phyloP scores from a whole-genome alignment of 2,797 vertebrate species.

The Crax fasciolata region DNA sequence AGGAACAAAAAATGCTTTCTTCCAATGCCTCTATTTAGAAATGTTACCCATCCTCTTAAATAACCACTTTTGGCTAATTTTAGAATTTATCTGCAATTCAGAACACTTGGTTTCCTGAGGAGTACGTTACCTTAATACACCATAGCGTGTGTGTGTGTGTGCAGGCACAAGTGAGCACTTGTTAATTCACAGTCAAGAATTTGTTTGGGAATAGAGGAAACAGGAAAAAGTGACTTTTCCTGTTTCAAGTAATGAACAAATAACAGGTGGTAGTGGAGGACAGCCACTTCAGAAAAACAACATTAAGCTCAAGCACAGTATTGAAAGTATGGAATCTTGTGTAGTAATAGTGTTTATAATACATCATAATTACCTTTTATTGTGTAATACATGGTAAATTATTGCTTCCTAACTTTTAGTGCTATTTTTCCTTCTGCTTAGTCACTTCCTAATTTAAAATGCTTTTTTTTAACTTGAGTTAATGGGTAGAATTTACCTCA shows the following conservation, averaged over 20 bases:
- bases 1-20: slow-evolving; percentile 51
- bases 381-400: background rate
- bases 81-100: background rate
- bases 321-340: background rate
- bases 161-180: background rate
- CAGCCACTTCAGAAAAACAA: background rate
- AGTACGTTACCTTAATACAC: background rate
- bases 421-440: background rate
- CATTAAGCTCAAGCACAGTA: background rate
- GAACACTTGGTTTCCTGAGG: background rate
- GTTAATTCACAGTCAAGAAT: background rate
- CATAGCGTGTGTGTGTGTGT: rapidly evolving
- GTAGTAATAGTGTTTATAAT: background rate
- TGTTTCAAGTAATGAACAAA: slow-evolving; percentile 30
- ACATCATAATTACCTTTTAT: background rate
- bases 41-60: slow-evolving; percentile 12
- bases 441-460: background rate
- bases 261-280: slow-evolving; percentile 11
- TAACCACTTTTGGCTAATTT: slow-evolving; percentile 24
- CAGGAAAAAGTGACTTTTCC: slow-evolving; percentile 35
- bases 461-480: background rate
- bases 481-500: background rate
- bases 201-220: slow-evolving; percentile 41
- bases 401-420: background rate
- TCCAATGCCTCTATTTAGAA: background rate